Base-by-base conservation (phyloP, 2,888 invertebrate genomes). In the Nymphalis urticae region DNA sequence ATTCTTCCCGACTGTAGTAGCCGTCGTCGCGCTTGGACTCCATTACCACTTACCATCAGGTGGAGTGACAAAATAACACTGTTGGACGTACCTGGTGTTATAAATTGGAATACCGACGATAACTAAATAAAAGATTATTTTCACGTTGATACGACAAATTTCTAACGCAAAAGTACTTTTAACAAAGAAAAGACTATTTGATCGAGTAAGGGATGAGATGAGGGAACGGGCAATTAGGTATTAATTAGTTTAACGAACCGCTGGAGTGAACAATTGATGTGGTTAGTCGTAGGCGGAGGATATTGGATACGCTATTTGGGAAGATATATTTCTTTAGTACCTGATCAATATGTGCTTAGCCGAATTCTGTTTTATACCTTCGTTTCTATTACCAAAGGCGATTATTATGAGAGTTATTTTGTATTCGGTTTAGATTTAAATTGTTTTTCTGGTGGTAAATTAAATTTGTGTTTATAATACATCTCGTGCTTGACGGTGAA, bases 191-290 rank as follows among this genome's bases (percentile, higher is more conserved):
- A 66, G 53, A 54, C 48, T 66, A 58, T 53, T 66, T 53, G 61
- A 66, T 66, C 66, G 61, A 66, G 53, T 58, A 59, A 68, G 65
- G 65, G 65, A 72, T 64, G 66, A 60, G 67, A 72, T 64, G 69
- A 54, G 67, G 54, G 70, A 72, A 70, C 66, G 64, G 68, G 78
- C 83, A 84, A 85, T 85, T 84, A 82, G 75, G 77, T 77, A 82
- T 80, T 82, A 82, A 84, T 85, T 82, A 80, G 80, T 81, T 81
- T 80, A 82, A 79, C 77, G 78, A 77, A 79, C 76, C 76, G 72
- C 72, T 74, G 73, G 77, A 73, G 74, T 78, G 82, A 83, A 82
- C 81, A 81, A 81, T 84, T 79, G 80, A 76, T 79, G 82, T 76
- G 83, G 83, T 81, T 79, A 74, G 75, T 75, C 66, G 71, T 72